These are phyloP conservation scores for Cassiopea xamachana DNA, from an alignment of 30 jellyfish, hydroid and myxozoan genomes.

Conservation along the genomic window DNA sequence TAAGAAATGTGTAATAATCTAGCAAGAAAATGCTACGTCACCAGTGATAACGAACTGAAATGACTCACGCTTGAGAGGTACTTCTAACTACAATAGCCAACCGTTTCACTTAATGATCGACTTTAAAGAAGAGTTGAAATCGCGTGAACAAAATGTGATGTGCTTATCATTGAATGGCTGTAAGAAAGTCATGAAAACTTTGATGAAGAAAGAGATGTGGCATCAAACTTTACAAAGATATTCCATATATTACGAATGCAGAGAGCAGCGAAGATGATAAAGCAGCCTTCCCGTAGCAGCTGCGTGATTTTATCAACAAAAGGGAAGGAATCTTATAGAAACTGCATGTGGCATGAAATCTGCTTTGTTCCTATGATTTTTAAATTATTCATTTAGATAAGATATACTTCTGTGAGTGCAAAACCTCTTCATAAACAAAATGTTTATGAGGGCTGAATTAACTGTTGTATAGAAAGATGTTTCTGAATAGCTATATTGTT, in stretches of 20 bases:
- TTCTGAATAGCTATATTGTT: not conserved
- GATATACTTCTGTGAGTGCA: not conserved
- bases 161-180: not conserved
- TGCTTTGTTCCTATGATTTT: not conserved
- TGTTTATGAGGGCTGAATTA: not conserved
- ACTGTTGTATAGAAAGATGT: not conserved
- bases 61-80: too few relatives aligned
- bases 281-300: not conserved
- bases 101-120: not conserved
- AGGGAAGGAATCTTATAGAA: not conserved
- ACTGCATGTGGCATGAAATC: not conserved
- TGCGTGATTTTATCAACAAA: slow-evolving; percentile 3
- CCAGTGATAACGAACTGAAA: too few relatives aligned
- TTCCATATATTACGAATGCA: not conserved
- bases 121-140: not conserved
- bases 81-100: not conserved
- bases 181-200: not conserved
- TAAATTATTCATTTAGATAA: not conserved
- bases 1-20: too few relatives aligned
- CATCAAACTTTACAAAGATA: not conserved
- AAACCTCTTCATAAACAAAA: not conserved
- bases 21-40: too few relatives aligned
- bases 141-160: not conserved
- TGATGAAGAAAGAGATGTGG: not conserved
- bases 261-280: not conserved